Evolutionary conservation across 2,888 invertebrate species (phyloP).

Genomic region (Chymomyza amoena): DNA sequence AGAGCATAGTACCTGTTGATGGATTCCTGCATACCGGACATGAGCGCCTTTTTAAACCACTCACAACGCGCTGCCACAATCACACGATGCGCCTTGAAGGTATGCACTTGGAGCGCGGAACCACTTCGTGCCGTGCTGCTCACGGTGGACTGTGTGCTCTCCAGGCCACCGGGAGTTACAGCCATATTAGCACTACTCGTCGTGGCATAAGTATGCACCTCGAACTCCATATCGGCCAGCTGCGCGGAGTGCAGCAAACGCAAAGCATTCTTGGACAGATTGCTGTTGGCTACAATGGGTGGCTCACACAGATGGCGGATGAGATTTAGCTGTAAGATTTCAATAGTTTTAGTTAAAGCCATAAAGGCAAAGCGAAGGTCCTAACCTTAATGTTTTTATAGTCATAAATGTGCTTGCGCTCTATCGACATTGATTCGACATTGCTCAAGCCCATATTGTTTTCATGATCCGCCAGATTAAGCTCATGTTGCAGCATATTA

Average conservation of each 20-base stretch:
- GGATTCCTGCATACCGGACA: slow-evolving; percentile 86
- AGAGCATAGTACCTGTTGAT: slow-evolving; percentile 82
- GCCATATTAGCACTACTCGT: slow-evolving; percentile 6
- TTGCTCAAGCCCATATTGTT: slow-evolving; percentile 47
- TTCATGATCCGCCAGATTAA: slow-evolving; percentile 54
- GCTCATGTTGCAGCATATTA: slow-evolving; percentile 63
- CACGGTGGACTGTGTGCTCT: not conserved
- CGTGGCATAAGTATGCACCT: slow-evolving; percentile 76
- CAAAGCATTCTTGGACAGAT: slow-evolving; percentile 81
- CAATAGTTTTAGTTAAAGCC: not conserved
- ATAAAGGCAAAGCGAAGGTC: not conserved
- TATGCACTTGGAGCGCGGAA: slow-evolving; percentile 67
- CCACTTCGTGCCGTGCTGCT: not conserved
- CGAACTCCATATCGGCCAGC: slow-evolving; percentile 84
- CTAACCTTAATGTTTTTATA: slow-evolving; percentile 72
- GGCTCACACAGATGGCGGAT: slow-evolving; percentile 83
- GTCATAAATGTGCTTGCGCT: slow-evolving; percentile 58
- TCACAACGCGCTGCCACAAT: slow-evolving; percentile 84
- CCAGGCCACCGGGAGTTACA: not conserved
- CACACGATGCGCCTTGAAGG: slow-evolving; percentile 82
- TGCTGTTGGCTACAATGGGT: slow-evolving; percentile 81
- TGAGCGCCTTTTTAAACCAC: slow-evolving; percentile 84
- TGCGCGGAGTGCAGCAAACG: slow-evolving; percentile 81
- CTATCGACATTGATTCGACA: slow-evolving; percentile 37
- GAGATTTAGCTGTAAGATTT: slow-evolving; percentile 76